Conservation (phyloP, 1,140 invertebrate species). For the Micrasema longulum region DNA sequence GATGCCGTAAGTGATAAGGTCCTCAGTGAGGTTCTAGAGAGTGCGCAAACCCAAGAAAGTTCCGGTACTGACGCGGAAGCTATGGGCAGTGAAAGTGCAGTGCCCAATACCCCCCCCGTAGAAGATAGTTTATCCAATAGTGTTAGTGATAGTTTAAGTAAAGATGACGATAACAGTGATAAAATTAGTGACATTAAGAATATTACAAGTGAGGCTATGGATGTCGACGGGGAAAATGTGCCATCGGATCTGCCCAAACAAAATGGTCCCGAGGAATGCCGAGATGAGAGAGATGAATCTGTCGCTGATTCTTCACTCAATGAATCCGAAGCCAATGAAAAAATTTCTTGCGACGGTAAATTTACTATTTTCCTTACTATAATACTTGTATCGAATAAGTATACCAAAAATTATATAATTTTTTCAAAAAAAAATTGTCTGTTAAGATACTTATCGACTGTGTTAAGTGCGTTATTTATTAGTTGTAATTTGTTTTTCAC, state of each 20-base stretch:
- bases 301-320: not conserved
- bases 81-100: too few relatives aligned
- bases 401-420: too few relatives aligned
- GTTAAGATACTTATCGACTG: too few relatives aligned
- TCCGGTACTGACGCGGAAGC: not conserved
- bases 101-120: too few relatives aligned
- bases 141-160: constrained; percentile 32
- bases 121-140: constrained; percentile 26
- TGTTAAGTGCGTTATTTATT: too few relatives aligned
- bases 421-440: too few relatives aligned
- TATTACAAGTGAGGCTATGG: constrained; percentile 13
- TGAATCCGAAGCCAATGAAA: too few relatives aligned
- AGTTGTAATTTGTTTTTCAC: too few relatives aligned
- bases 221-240: constrained; percentile 7
- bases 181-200: constrained; percentile 39
- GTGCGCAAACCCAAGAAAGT: not conserved
- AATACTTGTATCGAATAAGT: too few relatives aligned
- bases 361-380: too few relatives aligned
- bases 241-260: constrained; percentile 5
- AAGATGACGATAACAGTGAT: constrained; percentile 41
- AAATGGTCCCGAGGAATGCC: constrained; percentile 45
- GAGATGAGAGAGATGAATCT: constrained; percentile 17
- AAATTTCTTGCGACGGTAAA: too few relatives aligned
- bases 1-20: constrained; percentile 15
- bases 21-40: not conserved